Conservation (phyloP, 2,888 invertebrate species). For the Heteromurus nitidus region DNA sequence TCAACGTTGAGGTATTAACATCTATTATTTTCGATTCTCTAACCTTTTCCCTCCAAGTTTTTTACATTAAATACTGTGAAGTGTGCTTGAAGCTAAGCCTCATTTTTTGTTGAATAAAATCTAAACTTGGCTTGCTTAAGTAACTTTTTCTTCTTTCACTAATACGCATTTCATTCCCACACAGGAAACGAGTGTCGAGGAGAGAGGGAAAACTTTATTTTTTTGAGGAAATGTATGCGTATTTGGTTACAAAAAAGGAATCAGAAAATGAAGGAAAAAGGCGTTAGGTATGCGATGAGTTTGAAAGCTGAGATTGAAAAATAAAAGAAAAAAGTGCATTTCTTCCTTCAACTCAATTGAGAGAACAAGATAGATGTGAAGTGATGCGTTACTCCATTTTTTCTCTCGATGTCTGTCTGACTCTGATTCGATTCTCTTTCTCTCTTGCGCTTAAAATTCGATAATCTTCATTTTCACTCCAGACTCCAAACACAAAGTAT, state of each 20-base stretch:
- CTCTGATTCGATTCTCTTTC: constrained; percentile 42
- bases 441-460: constrained; percentile 32
- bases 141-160: not conserved
- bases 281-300: not conserved
- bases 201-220: not conserved
- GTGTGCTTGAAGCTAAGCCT: constrained; percentile 1
- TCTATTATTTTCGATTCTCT: not conserved
- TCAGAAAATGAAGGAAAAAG: not conserved
- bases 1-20: not conserved
- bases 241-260: constrained; percentile 11
- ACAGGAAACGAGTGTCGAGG: not conserved
- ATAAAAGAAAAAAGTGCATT: constrained; percentile 21
- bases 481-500: too few species aligned
- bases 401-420: constrained; percentile 28
- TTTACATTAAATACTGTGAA: constrained; percentile 21
- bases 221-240: constrained; percentile 11
- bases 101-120: not conserved
- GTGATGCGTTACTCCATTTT: constrained; percentile 38
- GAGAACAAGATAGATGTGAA: constrained; percentile 4
- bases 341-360: constrained; percentile 19
- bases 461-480: too few species aligned
- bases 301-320: constrained; percentile 12
- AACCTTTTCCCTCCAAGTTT: not conserved
- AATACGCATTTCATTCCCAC: not conserved
- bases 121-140: not conserved